Evolutionary conservation across 2,888 invertebrate genomes (phyloP), one percentile per base, ranked within the genome.

Genomic region (Ceraclea dissimilis): DNA sequence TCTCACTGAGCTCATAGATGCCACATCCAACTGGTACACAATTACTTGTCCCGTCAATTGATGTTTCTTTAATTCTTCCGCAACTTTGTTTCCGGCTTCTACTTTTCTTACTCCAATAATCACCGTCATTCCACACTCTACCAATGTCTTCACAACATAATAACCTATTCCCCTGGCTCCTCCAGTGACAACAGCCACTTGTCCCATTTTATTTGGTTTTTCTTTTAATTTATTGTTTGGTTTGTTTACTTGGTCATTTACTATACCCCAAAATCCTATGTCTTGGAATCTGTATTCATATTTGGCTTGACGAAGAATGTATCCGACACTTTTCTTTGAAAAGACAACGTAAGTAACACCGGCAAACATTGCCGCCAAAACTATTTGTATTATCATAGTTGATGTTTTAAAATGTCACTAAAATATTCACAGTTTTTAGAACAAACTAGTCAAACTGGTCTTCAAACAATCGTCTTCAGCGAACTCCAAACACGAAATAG

Each of bases 121-220:
- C 43, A 93, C 88, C 63, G 81, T 82, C 80, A 89, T 84, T 66
- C 89, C 86, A 65, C 87, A 86, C 67, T 85, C 79, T 51, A 92
- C 71, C 52, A 93, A 74, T 71, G 86, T 86, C 69, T 83, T 83
- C 21, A 90, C 84, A 18, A 91, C 84, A 72, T 85, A 83, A 19
- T 81, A 72, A 10, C 93, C 93, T 65, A 93, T 91, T 39, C 93
- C 93, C 63, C 90, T 79, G 56, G 90, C 86, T 2, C 93, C 93
- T 48, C 93, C 93, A 10, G 93, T 93, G 59, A 93, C 82, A 52
- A 93, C 82, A 58, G 88, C 92, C 56, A 88, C 75, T 73, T 84
- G 82, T 53, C 81, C 85, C 39, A 76, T 76, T 67, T 83, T 82
- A 54, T 79, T 79, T 64, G 81, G 79, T 65, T 86, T 74, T 67